Percentiles rank a stretch among this genome's conserved stretches.
Conservation (phyloP, 2,888 invertebrate genomes). For the Lathronympha strigana region DNA sequence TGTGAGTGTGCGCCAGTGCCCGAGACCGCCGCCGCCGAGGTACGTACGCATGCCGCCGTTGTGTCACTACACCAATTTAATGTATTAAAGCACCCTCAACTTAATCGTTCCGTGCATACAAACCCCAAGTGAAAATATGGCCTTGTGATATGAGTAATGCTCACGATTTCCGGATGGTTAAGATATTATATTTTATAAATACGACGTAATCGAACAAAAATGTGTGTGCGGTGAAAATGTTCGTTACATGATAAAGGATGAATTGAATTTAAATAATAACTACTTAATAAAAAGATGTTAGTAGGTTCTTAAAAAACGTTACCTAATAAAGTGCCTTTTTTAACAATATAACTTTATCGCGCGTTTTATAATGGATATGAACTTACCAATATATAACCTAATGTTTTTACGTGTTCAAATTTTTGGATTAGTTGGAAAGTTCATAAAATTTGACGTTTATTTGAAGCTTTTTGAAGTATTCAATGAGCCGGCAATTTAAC, state of each 20-base stretch:
- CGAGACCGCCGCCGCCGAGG: slow-evolving; percentile 51
- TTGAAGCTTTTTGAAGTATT: no score
- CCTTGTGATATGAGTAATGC: slow-evolving; percentile 33
- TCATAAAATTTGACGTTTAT: no score
- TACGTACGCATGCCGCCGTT: slow-evolving; percentile 72
- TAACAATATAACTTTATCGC: no score
- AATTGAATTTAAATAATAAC: neutral
- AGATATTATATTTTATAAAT: slow-evolving; percentile 15
- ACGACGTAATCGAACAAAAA: neutral
- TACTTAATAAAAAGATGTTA: no score
- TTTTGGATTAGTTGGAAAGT: no score
- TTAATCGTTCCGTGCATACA: slow-evolving; percentile 42
- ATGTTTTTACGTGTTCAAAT: no score
- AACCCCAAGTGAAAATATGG: slow-evolving; percentile 33
- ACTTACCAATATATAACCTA: no score
- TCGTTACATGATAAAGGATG: neutral
- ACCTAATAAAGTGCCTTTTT: no score
- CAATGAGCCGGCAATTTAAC: no score
- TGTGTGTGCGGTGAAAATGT: slow-evolving; percentile 31
- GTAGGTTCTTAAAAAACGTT: no score
- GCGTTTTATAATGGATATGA: no score
- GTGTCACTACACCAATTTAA: slow-evolving; percentile 51
- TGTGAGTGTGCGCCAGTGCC: slow-evolving; percentile 65
- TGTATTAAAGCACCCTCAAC: slow-evolving; percentile 50
- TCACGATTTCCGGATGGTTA: slow-evolving; percentile 22